phyloP scores from a whole-genome alignment of 2,113 vertebrate genomes.

The Muntiacus reevesi region DNA sequence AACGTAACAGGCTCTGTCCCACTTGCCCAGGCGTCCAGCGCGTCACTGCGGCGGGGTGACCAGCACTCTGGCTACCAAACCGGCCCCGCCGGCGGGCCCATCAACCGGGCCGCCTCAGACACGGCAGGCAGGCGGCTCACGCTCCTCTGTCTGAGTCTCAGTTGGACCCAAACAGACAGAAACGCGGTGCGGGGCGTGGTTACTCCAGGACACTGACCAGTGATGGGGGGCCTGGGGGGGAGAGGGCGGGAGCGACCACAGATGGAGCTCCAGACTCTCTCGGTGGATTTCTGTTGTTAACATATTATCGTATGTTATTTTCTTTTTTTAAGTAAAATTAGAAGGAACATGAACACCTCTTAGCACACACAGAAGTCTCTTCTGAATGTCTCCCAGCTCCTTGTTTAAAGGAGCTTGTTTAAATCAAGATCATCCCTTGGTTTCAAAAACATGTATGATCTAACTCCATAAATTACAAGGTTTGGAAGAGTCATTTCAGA shows the following conservation, averaged over 20 bases:
- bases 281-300: background rate
- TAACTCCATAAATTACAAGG: background rate
- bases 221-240: fast-evolving
- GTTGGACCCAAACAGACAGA: background rate
- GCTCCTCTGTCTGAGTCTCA: background rate
- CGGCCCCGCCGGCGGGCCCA: fast-evolving
- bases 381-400: background rate
- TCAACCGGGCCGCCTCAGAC: background rate
- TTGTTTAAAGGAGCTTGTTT: background rate
- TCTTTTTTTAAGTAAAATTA: background rate
- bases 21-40: background rate
- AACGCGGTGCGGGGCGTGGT: background rate
- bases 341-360: background rate
- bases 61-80: background rate
- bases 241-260: fast-evolving
- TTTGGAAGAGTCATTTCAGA: background rate
- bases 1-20: background rate
- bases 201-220: background rate
- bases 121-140: background rate
- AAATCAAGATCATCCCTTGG: background rate
- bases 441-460: background rate
- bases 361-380: background rate
- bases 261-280: background rate
- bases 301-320: background rate
- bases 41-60: background rate